These are phyloP conservation scores for Centropristis striata DNA, from an alignment of 2,113 vertebrate species.

Conservation along the genomic window DNA sequence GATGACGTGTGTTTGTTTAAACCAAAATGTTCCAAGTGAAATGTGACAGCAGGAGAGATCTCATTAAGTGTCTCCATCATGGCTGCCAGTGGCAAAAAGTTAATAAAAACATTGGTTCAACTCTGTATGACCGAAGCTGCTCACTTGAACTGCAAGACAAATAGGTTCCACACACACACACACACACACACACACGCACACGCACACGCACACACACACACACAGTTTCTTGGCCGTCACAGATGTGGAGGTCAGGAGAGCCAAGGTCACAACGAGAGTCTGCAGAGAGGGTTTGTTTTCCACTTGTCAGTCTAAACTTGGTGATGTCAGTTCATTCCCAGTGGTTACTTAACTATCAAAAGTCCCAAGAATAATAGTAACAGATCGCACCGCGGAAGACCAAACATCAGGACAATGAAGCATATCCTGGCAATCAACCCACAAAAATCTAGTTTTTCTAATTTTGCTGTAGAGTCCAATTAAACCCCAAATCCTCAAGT, in stretches of 20 bases:
- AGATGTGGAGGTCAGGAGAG: constrained; percentile 30
- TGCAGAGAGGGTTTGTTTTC: constrained; percentile 55
- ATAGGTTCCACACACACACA: constrained; percentile 35
- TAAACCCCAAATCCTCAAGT: neutral
- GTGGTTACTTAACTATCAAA: constrained; percentile 22
- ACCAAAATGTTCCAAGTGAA: constrained; percentile 73
- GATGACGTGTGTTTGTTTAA: constrained; percentile 79
- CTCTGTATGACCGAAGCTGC: constrained; percentile 46
- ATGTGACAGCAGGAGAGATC: constrained; percentile 80
- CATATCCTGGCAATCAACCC: constrained; percentile 26
- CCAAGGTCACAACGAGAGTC: constrained; percentile 27
- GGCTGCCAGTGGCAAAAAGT: constrained; percentile 78
- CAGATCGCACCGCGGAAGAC: neutral
- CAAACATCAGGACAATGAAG: constrained; percentile 1
- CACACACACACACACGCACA: constrained; percentile 18
- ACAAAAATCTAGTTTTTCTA: neutral
- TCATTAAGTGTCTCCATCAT: constrained; percentile 71
- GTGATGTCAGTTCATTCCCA: constrained; percentile 48
- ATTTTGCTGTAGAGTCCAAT: neutral
- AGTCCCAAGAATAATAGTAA: constrained; percentile 39
- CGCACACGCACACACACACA: constrained; percentile 26
- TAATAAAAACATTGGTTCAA: constrained; percentile 85
- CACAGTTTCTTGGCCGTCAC: constrained; percentile 34
- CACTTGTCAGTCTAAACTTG: constrained; percentile 41
- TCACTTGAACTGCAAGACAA: constrained; percentile 69